Conservation (phyloP, 2,797 vertebrate species). For the Hypotaenidia philippensis region DNA sequence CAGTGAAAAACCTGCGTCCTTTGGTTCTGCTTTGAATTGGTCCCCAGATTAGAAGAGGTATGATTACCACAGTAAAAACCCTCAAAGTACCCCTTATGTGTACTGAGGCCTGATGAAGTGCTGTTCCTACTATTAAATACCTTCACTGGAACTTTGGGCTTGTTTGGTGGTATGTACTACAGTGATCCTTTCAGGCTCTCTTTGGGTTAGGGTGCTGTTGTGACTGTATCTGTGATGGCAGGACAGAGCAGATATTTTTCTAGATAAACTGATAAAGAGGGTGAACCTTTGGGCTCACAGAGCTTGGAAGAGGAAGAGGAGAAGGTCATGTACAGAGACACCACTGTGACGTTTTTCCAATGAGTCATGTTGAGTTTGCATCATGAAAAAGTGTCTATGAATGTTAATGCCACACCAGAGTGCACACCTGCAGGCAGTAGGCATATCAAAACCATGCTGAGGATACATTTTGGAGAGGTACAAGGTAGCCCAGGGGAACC, state of each 20-base stretch:
- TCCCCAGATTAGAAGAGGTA: neutral
- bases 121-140: neutral
- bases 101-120: neutral
- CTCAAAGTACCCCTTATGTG: neutral
- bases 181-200: neutral
- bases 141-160: neutral
- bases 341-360: neutral
- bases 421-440: neutral
- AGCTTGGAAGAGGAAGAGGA: neutral
- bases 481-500: neutral
- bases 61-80: neutral
- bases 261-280: neutral
- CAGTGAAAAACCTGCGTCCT: neutral
- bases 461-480: neutral
- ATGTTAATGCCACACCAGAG: neutral
- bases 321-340: neutral
- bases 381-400: neutral
- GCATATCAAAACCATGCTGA: neutral
- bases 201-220: neutral
- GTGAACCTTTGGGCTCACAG: neutral
- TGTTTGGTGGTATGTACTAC: neutral
- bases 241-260: neutral
- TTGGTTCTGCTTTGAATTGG: neutral
- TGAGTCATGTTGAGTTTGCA: neutral
- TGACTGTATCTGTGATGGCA: neutral